Percentiles rank a stretch among this genome's conserved stretches.
Evolutionary conservation across 2,888 invertebrate species (phyloP).

Genomic region (Congeria kusceri): DNA sequence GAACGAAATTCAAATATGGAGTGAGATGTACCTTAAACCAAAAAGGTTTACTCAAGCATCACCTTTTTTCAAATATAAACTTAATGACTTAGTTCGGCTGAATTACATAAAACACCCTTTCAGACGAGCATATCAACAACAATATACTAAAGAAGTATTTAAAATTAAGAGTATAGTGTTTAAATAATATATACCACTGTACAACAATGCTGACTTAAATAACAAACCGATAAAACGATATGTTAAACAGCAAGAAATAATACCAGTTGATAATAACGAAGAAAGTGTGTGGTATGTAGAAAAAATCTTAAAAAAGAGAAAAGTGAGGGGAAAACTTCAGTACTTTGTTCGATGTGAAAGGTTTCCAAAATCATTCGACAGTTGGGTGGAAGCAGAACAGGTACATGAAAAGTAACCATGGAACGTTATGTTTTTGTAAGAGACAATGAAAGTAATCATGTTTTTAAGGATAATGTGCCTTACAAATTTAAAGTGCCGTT

Average conservation of each 20-base stretch:
- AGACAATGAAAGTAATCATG: constrained; percentile 36
- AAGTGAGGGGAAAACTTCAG: constrained; percentile 35
- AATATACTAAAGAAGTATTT: constrained; percentile 48
- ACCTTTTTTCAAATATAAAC: constrained; percentile 21
- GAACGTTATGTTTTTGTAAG: constrained; percentile 38
- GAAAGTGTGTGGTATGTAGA: constrained; percentile 53
- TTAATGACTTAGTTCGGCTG: constrained; percentile 39
- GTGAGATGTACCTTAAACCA: constrained; percentile 36
- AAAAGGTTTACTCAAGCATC: constrained; percentile 14
- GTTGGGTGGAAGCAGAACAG: constrained; percentile 39
- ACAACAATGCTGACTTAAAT: constrained; percentile 44
- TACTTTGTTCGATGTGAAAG: constrained; percentile 45
- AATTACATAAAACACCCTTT: constrained; percentile 48
- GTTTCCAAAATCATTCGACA: constrained; percentile 33
- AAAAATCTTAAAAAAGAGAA: constrained; percentile 43
- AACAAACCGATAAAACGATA: constrained; percentile 26
- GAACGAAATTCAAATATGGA: constrained; percentile 44
- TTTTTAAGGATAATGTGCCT: constrained; percentile 37
- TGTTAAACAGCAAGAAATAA: constrained; percentile 41
- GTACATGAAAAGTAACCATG: constrained; percentile 47
- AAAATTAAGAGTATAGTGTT: constrained; percentile 38
- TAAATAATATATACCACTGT: constrained; percentile 46
- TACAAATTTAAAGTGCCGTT: constrained; percentile 41
- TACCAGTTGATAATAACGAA: constrained; percentile 35
- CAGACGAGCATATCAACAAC: constrained; percentile 49